phyloP scores from a whole-genome alignment of 2,888 invertebrate species.

The Globia sparganii region DNA sequence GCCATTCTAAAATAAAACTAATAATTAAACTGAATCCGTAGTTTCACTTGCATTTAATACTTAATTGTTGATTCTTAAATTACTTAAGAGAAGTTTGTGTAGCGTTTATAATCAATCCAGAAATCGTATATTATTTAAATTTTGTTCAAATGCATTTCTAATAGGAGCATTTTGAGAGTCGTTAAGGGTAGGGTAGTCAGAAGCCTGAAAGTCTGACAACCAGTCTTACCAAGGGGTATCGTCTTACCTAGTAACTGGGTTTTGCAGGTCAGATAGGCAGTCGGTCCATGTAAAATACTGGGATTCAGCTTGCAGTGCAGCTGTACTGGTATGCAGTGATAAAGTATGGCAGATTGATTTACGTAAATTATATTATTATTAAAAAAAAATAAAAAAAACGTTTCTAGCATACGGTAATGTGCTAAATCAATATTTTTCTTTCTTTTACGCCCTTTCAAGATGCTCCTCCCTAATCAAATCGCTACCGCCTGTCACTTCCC shows the following conservation, averaged over 20 bases:
- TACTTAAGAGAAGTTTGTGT: too few species aligned
- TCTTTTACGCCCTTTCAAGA: too few species aligned
- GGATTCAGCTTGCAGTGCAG: not conserved
- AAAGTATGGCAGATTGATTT: not conserved
- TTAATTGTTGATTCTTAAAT: not conserved
- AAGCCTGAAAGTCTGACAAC: not conserved
- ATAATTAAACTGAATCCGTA: not conserved
- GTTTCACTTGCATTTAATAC: slow-evolving; percentile 13
- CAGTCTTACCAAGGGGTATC: not conserved
- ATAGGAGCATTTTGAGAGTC: not conserved
- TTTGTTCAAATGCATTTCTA: not conserved
- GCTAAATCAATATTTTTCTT: too few species aligned
- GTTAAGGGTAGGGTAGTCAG: not conserved
- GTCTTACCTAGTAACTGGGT: not conserved
- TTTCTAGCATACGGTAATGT: not conserved
- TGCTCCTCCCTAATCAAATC: not conserved
- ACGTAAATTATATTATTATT: too few species aligned
- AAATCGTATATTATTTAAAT: not conserved
- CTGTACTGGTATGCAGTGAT: too few species aligned
- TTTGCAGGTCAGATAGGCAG: not conserved
- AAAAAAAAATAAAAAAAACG: too few species aligned
- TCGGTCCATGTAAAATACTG: not conserved
- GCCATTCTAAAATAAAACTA: slow-evolving; percentile 6
- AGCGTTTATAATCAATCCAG: not conserved
- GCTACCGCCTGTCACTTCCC: not conserved